phyloP scores from a whole-genome alignment of 2,113 vertebrate species.

The Peromyscus leucopus region DNA sequence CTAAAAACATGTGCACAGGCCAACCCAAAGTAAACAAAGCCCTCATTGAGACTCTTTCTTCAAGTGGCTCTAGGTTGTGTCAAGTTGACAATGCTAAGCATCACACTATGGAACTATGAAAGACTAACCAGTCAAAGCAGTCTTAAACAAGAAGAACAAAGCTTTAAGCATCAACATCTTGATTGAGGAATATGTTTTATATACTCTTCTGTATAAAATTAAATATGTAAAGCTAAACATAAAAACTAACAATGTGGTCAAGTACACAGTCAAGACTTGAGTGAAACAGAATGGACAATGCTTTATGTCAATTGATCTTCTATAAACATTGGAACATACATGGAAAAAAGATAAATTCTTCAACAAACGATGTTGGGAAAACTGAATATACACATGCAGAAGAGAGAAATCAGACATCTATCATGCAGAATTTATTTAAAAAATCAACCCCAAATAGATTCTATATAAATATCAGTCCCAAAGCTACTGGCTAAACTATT shows the following conservation, averaged over 20 bases:
- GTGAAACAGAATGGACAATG: neutral
- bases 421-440: neutral
- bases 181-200: neutral
- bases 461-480: neutral
- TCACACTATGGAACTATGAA: neutral
- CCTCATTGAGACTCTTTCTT: neutral
- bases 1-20: neutral
- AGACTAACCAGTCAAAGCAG: neutral
- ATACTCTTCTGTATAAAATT: neutral
- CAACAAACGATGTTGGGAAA: neutral
- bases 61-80: neutral
- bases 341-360: neutral
- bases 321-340: neutral
- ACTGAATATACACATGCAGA: neutral
- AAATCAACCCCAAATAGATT: neutral
- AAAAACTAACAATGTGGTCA: neutral
- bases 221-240: neutral
- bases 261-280: neutral
- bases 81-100: neutral
- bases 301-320: neutral
- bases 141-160: neutral
- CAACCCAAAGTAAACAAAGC: no score
- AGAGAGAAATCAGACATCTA: neutral
- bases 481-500: neutral
- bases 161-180: neutral